phyloP scores from a whole-genome alignment of 1,140 invertebrate species.

The Temnothorax nylanderi region DNA sequence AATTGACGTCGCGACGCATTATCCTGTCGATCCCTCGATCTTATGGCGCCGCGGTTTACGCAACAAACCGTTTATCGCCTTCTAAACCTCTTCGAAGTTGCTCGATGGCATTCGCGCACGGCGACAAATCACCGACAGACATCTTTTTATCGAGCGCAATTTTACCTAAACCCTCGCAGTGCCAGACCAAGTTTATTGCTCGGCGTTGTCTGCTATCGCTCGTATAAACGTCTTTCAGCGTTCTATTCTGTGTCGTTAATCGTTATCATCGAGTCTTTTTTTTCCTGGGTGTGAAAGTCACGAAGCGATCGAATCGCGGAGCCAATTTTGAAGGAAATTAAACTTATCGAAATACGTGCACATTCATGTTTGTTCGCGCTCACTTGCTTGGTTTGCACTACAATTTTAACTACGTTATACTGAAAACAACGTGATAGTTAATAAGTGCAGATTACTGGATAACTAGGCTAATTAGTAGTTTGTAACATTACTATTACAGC shows the following conservation, averaged over 20 bases:
- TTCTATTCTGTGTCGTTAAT: conserved; percentile 62
- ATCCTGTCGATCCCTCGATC: background rate
- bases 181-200: conserved; percentile 61
- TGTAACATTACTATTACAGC: background rate
- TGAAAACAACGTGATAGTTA: background rate
- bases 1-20: conserved; percentile 31
- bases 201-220: conserved; percentile 55
- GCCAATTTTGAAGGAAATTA: background rate
- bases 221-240: conserved; percentile 64
- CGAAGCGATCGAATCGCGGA: conserved; percentile 22
- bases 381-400: background rate
- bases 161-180: conserved; percentile 54
- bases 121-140: conserved; percentile 62
- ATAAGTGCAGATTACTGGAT: background rate
- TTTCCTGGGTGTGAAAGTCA: conserved; percentile 27
- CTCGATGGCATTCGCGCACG: conserved; percentile 19
- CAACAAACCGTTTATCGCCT: conserved; percentile 35
- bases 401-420: background rate
- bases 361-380: background rate
- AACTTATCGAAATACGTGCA: background rate
- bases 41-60: background rate
- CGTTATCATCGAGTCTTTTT: conserved; percentile 51
- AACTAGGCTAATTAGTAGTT: background rate
- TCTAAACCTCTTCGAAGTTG: background rate
- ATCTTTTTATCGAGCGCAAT: conserved; percentile 66